phyloP scores from a whole-genome alignment of 2,797 vertebrate species.

The Pseudocheirus occidentalis region DNA sequence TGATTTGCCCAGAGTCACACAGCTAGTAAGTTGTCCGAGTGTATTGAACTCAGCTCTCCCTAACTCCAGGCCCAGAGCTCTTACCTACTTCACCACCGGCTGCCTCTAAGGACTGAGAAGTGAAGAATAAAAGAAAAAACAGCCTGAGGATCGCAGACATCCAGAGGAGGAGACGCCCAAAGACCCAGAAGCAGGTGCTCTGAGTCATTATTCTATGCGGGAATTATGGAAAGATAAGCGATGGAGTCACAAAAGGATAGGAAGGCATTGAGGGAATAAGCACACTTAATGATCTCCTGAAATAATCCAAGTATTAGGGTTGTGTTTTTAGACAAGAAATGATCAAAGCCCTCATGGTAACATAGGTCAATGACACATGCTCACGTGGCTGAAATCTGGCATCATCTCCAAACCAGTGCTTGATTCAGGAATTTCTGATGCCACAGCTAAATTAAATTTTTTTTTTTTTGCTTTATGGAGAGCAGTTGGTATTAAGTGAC shows the following conservation, averaged over 20 bases:
- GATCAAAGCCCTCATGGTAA: background rate
- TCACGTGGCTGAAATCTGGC: background rate
- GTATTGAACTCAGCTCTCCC: background rate
- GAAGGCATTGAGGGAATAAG: background rate
- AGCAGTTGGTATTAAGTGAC: no score
- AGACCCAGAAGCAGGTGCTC: background rate
- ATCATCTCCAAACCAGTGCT: background rate
- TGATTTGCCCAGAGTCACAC: background rate
- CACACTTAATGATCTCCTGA: background rate
- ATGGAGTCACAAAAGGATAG: background rate
- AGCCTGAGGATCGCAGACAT: background rate
- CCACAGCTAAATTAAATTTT: background rate
- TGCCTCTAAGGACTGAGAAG: background rate
- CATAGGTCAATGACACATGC: background rate
- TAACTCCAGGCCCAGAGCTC: background rate
- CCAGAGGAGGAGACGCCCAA: background rate
- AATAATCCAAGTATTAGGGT: background rate
- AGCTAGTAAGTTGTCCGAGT: background rate
- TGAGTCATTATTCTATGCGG: background rate
- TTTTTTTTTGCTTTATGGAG: no score
- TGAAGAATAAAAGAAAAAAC: background rate
- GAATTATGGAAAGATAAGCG: background rate
- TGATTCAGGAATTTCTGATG: background rate
- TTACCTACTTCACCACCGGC: background rate
- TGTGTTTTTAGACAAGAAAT: background rate